Evolutionary conservation across 2,113 vertebrate species (phyloP).

Genomic region (Equus quagga): DNA sequence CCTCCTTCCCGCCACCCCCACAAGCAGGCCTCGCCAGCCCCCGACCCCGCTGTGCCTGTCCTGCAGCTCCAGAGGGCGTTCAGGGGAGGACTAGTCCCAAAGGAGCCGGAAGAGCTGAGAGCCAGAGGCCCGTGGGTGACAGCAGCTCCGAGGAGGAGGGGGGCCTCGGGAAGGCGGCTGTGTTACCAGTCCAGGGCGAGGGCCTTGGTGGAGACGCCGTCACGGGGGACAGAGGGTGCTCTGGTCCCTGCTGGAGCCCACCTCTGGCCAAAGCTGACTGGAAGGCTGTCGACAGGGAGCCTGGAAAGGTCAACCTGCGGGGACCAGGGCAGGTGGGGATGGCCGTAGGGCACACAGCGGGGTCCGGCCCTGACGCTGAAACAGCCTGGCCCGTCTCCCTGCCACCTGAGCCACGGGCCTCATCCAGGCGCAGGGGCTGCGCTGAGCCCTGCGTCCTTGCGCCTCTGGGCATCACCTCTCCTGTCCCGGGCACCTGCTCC

Average conservation of each 20-base stretch:
- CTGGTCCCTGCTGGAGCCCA: not conserved
- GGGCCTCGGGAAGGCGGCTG: not conserved
- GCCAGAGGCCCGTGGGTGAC: not conserved
- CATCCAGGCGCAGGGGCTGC: not conserved
- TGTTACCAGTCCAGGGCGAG: not conserved
- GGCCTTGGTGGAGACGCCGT: accelerated
- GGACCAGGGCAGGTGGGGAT: not conserved
- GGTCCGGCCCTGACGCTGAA: not conserved
- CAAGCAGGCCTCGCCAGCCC: not conserved
- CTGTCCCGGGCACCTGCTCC: too few relatives aligned
- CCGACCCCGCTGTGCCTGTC: not conserved
- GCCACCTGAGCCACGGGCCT: not conserved
- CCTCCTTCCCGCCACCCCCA: not conserved
- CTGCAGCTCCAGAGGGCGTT: not conserved
- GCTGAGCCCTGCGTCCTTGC: not conserved
- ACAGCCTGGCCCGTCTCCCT: not conserved
- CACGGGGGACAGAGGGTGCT: not conserved
- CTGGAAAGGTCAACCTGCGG: not conserved
- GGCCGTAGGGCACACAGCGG: accelerated
- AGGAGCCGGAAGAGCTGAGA: not conserved
- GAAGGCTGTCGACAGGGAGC: not conserved
- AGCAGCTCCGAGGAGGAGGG: too few relatives aligned
- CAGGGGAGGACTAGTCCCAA: not conserved
- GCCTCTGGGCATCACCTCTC: too few relatives aligned
- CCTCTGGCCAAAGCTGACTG: not conserved